Percentiles rank a stretch among this genome's conserved stretches.
Evolutionary conservation across 35 echinoderm and acorn worm genomes (phyloP).

Genomic region (Apostichopus japonicus): DNA sequence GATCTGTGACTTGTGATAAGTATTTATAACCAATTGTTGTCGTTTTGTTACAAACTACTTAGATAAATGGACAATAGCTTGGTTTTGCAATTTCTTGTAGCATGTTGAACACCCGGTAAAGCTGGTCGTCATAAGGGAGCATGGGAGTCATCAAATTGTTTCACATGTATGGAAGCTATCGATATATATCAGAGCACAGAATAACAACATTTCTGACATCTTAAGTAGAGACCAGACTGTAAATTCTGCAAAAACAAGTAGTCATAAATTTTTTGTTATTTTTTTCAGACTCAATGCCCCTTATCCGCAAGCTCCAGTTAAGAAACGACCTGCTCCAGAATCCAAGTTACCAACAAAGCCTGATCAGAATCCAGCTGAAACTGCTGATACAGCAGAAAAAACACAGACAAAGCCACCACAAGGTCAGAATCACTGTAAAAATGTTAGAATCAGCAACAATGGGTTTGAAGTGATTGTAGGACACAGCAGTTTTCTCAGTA

Average conservation of each 20-base stretch:
- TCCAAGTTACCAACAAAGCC: conserved; percentile 43
- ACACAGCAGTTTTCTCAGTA: too few species aligned
- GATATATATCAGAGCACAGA: too few species aligned
- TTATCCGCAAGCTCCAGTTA: conserved; percentile 83
- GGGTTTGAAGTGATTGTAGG: too few species aligned
- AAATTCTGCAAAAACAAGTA: not conserved
- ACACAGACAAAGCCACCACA: conserved; percentile 1
- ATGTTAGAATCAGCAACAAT: not conserved
- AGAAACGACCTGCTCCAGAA: conserved; percentile 47
- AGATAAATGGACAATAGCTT: too few species aligned
- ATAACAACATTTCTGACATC: too few species aligned
- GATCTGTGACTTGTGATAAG: too few species aligned
- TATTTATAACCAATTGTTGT: too few species aligned
- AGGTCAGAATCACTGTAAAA: not conserved
- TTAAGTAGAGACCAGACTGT: too few species aligned
- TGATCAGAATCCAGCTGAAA: conserved; percentile 28
- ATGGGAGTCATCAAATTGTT: not conserved
- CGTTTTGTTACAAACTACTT: too few species aligned
- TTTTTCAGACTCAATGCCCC: conserved; percentile 55
- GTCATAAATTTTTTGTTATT: not conserved
- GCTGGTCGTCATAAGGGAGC: too few species aligned
- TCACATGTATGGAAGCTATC: not conserved
- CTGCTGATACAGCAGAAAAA: not conserved
- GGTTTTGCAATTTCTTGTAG: too few species aligned
- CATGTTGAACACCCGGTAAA: too few species aligned